A percentile compares a stretch with the other conserved stretches of the same genome.
phyloP scores from a whole-genome alignment of 2,113 vertebrate genomes.

The Coracopsis vasa region DNA sequence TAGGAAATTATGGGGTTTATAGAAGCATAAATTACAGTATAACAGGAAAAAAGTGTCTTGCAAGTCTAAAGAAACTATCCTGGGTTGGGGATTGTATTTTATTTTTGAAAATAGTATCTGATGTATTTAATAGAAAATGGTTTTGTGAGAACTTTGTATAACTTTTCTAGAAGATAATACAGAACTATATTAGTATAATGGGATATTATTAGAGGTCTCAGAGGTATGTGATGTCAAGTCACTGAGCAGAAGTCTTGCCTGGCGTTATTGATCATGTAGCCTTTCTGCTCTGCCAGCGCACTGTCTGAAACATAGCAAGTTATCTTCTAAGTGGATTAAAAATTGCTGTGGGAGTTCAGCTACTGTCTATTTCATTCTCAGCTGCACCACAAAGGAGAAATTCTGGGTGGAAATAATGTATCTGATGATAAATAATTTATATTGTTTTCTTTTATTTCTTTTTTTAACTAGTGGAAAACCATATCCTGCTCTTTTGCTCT shows the following conservation, averaged over 20 bases:
- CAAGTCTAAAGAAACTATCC: background rate
- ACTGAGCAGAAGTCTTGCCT: background rate
- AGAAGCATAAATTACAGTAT: background rate
- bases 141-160: background rate
- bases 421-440: constrained; percentile 26
- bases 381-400: background rate
- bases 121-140: background rate
- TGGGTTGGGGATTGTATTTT: background rate
- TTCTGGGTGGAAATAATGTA: background rate
- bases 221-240: background rate
- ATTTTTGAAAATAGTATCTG: background rate
- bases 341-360: background rate
- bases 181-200: background rate
- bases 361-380: background rate
- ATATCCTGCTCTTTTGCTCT: background rate
- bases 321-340: background rate
- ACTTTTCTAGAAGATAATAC: background rate
- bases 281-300: background rate
- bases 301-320: background rate
- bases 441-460: background rate
- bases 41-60: background rate
- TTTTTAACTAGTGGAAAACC: background rate
- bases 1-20: background rate
- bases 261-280: background rate
- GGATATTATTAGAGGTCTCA: background rate